A percentile compares a stretch with the other conserved stretches of the same genome.
Evolutionary conservation across 2,888 invertebrate species (phyloP).

Genomic region (Xylota sylvarum): DNA sequence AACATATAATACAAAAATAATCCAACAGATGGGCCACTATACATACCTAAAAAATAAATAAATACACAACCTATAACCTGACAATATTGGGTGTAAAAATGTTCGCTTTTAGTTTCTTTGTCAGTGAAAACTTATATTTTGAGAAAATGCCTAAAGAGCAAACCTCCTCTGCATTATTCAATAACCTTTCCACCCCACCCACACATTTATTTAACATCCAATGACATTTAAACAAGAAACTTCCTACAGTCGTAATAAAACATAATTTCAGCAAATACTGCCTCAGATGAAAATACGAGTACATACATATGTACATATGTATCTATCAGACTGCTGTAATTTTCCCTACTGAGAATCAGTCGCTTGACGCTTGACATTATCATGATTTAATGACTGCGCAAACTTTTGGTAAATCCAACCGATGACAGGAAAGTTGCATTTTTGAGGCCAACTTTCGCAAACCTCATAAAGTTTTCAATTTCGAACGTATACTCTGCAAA

Average conservation of each 20-base stretch:
- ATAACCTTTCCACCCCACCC: not conserved
- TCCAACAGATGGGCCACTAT: too few relatives aligned
- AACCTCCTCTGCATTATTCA: not conserved
- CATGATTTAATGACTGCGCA: conserved; percentile 35
- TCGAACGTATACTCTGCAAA: conserved; percentile 41
- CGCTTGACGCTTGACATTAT: conserved; percentile 33
- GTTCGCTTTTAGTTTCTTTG: too few relatives aligned
- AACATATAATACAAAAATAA: too few relatives aligned
- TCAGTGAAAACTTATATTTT: too few relatives aligned
- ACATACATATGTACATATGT: too few relatives aligned
- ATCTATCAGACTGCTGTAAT: conserved; percentile 8
- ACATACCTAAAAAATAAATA: too few relatives aligned
- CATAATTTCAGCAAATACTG: conserved; percentile 15
- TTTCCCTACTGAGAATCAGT: conserved; percentile 22
- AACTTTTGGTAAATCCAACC: conserved; percentile 3
- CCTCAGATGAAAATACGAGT: not conserved
- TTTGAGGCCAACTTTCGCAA: conserved; percentile 47
- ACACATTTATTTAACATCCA: not conserved
- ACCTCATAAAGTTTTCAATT: conserved; percentile 63
- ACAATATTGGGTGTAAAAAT: too few relatives aligned
- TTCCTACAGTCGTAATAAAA: not conserved
- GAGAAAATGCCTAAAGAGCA: not conserved
- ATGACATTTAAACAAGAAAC: not conserved
- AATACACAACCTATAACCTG: too few relatives aligned
- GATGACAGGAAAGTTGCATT: conserved; percentile 47